These are phyloP conservation scores for Andrena haemorrhoa DNA, from an alignment of 2,888 invertebrate genomes.

Conservation along the genomic window DNA sequence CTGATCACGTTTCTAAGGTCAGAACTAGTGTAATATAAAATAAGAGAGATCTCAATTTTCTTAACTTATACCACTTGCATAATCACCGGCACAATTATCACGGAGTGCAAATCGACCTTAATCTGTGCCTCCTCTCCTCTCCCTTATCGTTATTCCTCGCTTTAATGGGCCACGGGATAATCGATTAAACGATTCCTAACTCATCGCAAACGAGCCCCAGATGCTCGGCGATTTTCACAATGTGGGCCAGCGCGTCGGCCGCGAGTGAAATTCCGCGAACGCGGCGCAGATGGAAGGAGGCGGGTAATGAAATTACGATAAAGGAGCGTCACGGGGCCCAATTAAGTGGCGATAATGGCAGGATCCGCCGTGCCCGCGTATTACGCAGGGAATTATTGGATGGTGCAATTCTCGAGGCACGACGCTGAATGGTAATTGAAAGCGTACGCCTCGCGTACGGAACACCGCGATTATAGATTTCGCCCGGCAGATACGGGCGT, in stretches of 20 bases:
- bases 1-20: too few relatives aligned
- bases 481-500: constrained; percentile 7
- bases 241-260: constrained; percentile 5
- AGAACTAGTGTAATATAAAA: too few relatives aligned
- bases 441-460: constrained; percentile 5
- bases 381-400: constrained; percentile 52
- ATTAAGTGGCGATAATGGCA: constrained; percentile 61
- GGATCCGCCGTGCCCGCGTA: constrained; percentile 35
- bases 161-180: not conserved
- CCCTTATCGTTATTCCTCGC: not conserved
- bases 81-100: too few relatives aligned
- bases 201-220: constrained; percentile 24
- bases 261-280: constrained; percentile 35
- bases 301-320: constrained; percentile 66
- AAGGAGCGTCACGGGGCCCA: constrained; percentile 55
- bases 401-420: constrained; percentile 33
- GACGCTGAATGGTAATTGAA: constrained; percentile 35
- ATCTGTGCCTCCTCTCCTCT: too few relatives aligned
- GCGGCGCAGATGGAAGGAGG: constrained; percentile 20
- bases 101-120: too few relatives aligned
- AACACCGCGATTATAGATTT: constrained; percentile 28
- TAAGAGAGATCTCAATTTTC: too few relatives aligned
- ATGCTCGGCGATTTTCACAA: constrained; percentile 50
- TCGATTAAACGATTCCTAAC: not conserved
- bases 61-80: too few relatives aligned